Evolutionary conservation across 2,113 vertebrate species (phyloP).

Genomic region (Grammomys surdaster): DNA sequence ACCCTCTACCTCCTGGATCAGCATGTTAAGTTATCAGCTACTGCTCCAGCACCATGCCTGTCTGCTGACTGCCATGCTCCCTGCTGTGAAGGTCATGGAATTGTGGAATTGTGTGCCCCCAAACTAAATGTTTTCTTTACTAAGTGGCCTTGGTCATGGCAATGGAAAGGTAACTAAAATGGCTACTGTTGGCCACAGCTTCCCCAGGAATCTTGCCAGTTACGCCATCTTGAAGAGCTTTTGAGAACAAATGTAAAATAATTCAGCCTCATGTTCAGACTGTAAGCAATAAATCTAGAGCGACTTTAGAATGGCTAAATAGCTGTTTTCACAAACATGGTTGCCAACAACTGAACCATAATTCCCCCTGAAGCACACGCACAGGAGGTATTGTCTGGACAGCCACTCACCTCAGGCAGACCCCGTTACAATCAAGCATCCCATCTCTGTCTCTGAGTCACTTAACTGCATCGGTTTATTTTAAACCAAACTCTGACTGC

Average conservation of each 20-base stretch:
- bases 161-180: background rate
- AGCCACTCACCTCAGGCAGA: background rate
- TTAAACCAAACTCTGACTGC: conserved; percentile 45
- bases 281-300: conserved; percentile 16
- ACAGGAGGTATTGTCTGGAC: background rate
- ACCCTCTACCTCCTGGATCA: background rate
- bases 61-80: background rate
- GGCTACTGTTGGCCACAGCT: conserved; percentile 86
- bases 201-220: conserved; percentile 77
- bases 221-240: conserved; percentile 27
- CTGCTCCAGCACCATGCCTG: background rate
- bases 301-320: background rate
- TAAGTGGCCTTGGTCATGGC: background rate
- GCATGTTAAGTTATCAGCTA: background rate
- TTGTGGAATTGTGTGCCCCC: background rate
- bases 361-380: background rate
- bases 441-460: background rate
- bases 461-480: conserved; percentile 19
- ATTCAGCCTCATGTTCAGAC: background rate
- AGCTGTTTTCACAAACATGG: conserved; percentile 18
- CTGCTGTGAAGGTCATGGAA: background rate
- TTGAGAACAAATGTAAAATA: conserved; percentile 28
- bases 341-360: background rate
- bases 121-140: background rate
- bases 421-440: background rate